Percentiles rank a stretch among this genome's conserved stretches.
These are phyloP conservation scores for Clunio marinus DNA, from an alignment of 2,888 invertebrate species.

Conservation along the genomic window DNA sequence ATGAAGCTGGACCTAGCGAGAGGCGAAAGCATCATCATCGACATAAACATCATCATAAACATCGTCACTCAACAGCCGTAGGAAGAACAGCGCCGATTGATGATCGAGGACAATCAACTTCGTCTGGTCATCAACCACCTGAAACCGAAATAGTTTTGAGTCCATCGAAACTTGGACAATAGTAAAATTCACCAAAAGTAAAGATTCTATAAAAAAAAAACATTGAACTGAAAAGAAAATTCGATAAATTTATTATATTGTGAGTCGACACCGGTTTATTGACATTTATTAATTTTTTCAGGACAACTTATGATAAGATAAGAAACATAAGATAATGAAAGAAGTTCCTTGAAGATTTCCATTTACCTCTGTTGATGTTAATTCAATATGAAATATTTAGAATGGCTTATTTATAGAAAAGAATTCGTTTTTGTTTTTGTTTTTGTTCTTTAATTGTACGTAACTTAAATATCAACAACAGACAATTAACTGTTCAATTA, in stretches of 20 bases:
- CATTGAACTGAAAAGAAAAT: not conserved
- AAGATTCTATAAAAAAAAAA: not conserved
- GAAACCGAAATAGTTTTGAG: slow-evolving; percentile 51
- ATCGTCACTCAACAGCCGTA: slow-evolving; percentile 18
- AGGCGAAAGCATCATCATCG: slow-evolving; percentile 30
- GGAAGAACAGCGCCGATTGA: slow-evolving; percentile 28
- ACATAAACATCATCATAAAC: slow-evolving; percentile 36
- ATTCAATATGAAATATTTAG: not conserved
- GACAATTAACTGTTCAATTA: no score
- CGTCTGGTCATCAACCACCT: slow-evolving; percentile 19
- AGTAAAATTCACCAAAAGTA: slow-evolving; percentile 39
- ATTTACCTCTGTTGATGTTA: not conserved
- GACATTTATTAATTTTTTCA: slow-evolving; percentile 3
- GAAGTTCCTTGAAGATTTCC: not conserved
- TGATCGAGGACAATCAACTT: slow-evolving; percentile 39
- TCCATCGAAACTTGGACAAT: slow-evolving; percentile 52
- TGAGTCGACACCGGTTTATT: no score
- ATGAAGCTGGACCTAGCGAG: slow-evolving; percentile 42
- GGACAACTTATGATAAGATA: not conserved
- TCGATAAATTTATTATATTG: not conserved
- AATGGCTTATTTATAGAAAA: not conserved
- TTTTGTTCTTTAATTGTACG: no score
- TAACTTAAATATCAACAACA: no score
- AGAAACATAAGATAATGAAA: not conserved
- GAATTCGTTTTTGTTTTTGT: not conserved